Evolutionary conservation across 1,140 invertebrate species (phyloP).

Genomic region (Aculops lycopersici): DNA sequence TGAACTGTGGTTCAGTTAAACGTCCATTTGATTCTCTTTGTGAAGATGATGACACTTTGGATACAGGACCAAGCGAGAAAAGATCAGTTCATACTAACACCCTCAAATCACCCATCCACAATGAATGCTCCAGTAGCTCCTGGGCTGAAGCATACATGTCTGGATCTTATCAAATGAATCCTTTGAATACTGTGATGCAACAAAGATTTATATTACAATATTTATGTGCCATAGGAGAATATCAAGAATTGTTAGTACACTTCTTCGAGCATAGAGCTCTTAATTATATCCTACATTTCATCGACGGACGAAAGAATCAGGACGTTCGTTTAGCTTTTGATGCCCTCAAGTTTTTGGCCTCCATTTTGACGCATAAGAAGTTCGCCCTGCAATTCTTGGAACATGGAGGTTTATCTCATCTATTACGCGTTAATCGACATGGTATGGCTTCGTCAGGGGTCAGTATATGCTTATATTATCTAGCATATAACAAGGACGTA

Average conservation of each 20-base stretch:
- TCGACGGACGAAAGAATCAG: slow-evolving; percentile 52
- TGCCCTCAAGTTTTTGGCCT: slow-evolving; percentile 48
- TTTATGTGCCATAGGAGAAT: slow-evolving; percentile 71
- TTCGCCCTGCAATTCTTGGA: slow-evolving; percentile 79
- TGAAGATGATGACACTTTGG: neutral
- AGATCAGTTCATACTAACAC: neutral
- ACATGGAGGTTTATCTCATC: slow-evolving; percentile 38
- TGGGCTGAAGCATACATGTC: slow-evolving; percentile 68
- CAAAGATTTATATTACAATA: slow-evolving; percentile 72
- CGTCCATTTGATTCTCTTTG: neutral
- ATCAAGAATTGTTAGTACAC: slow-evolving; percentile 70
- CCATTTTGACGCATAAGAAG: slow-evolving; percentile 78
- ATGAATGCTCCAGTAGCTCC: slow-evolving; percentile 31
- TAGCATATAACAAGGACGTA: slow-evolving; percentile 82
- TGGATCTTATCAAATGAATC: slow-evolving; percentile 48
- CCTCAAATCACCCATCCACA: slow-evolving; percentile 2
- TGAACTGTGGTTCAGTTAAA: neutral
- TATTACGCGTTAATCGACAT: slow-evolving; percentile 56
- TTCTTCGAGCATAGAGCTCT: slow-evolving; percentile 70
- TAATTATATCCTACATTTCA: slow-evolving; percentile 52
- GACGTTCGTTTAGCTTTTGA: slow-evolving; percentile 77
- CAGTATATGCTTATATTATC: slow-evolving; percentile 73
- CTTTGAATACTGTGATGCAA: slow-evolving; percentile 44
- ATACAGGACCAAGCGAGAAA: neutral
- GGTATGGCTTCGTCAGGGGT: slow-evolving; percentile 80